Evolutionary conservation across 1,140 invertebrate species (phyloP).

Genomic region (Ceratina australensis): DNA sequence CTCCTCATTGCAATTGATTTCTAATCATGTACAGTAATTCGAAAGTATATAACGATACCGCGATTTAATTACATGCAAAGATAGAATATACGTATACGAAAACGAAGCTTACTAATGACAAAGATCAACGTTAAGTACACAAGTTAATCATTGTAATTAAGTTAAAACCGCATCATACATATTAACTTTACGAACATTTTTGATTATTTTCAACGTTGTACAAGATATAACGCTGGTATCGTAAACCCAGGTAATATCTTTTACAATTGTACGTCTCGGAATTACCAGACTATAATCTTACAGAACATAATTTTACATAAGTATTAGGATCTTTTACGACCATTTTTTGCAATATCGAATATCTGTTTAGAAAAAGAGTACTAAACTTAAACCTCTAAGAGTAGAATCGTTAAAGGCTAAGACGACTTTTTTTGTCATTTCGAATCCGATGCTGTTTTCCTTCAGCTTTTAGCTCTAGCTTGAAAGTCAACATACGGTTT

Average conservation of each 20-base stretch:
- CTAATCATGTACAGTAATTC: too few species aligned
- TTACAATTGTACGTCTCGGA: background rate
- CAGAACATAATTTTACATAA: too few species aligned
- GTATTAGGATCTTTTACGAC: background rate
- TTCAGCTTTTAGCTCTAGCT: background rate
- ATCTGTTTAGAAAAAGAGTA: too few species aligned
- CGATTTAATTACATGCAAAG: too few species aligned
- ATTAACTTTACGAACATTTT: background rate
- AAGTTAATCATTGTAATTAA: background rate
- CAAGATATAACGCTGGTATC: background rate
- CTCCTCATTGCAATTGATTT: too few species aligned
- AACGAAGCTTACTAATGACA: too few species aligned
- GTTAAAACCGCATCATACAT: background rate
- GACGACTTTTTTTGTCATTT: background rate
- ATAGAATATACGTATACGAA: too few species aligned
- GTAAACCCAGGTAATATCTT: background rate
- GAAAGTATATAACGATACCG: too few species aligned
- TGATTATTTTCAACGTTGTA: background rate
- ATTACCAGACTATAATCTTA: background rate
- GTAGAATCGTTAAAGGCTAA: background rate
- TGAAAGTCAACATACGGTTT: background rate
- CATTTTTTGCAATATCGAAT: background rate
- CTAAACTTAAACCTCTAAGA: background rate
- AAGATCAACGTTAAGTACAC: background rate
- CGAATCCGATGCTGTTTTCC: background rate